Evolutionary conservation across 1,140 invertebrate genomes (phyloP), one percentile per base, ranked within the genome.

Genomic region (Leptinotarsa defecta): DNA sequence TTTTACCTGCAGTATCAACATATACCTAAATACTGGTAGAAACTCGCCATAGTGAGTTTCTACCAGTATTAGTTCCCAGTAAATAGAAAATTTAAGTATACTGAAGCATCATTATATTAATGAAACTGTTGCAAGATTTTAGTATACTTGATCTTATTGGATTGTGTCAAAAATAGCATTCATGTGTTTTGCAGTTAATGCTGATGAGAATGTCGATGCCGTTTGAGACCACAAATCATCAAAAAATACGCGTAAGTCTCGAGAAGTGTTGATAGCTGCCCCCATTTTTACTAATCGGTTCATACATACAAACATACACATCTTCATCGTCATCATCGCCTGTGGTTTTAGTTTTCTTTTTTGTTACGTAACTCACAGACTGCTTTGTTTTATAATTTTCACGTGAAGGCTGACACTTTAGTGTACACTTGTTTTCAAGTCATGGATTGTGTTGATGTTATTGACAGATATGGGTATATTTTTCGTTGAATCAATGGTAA

Each of bases 241-340:
- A 94, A 91, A 92, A 91, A 87, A 94, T 95, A 89, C 92, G 94
- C 94, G 94, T 95, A 95, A 95, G 94, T 93, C 86, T 17, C 48
- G 22, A 22, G 34, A 68, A 57, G 52, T 57, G 13, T 57, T 57
- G 52, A 57, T 72, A 69, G 34, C 67, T 64, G 48, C 43, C 48
- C 17, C 48, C 71, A 74, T 68, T 73, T 68, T 61, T 67, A 74
- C 73, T 74, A 68, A 74, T 71, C 69, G 34, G 17, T 34, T 57
- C 64, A 65, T 24, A 65, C 64, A 22, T 19, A 65, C 22, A 65
- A 4, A 62, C 15, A 62, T 17, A 62, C 61, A 43, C 61, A 43
- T 43, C 34, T 43, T 43, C 34, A 43, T 43, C 8, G 34, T 34
- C 34, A 43, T 43, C 34, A 17, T 57, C n/a, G 52, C 52, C 52